Evolutionary conservation across 2,113 vertebrate genomes (phyloP), one percentile per base, ranked within the genome.

Genomic region (Anolis carolinensis): DNA sequence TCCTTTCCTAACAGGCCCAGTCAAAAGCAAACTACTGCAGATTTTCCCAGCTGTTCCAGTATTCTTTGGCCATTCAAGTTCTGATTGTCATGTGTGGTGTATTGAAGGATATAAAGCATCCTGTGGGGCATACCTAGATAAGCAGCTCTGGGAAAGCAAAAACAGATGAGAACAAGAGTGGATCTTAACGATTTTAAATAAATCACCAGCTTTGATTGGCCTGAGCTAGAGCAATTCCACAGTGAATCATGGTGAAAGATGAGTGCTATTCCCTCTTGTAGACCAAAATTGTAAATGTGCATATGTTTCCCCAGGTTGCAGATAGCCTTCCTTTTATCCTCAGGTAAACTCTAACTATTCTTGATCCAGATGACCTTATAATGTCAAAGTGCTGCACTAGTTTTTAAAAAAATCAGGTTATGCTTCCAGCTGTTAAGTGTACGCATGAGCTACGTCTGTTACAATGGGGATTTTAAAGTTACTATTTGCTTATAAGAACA

Each of bases 381-480:
- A 86, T 62, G 71, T 34, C 62, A 89, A 90, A 89, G 79, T 73
- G 65, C 55, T 87, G 48, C 63, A 48, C 75, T 92, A 55, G 32
- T 44, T 27, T 62, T 92, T 63, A 87, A 81, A 81, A n/a, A 86
- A 82, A 62, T 86, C 85, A 86, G 88, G 77, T 79, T 63, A 48
- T 86, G 70, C 79, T 87, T 92, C 78, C 84, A 91, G 83, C 68
- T 89, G 82, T 91, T 77, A 78, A 75, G 34, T 88, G 85, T 83
- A 90, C 85, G 83, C 87, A 89, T 79, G 76, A 91, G 90, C 84
- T 92, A 59, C 78, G 23, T 84, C 70, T 32, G 34, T 81, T 90
- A 84, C 86, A 82, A 79, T 5, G 34, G 30, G 44, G 81, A 85
- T 70, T 86, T 78, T 91, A 83, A 84, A 52, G n/a, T 21, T 73